Percentiles rank a stretch among this genome's conserved stretches.
phyloP scores from a whole-genome alignment of 2,113 vertebrate species.

The Saguinus midas region DNA sequence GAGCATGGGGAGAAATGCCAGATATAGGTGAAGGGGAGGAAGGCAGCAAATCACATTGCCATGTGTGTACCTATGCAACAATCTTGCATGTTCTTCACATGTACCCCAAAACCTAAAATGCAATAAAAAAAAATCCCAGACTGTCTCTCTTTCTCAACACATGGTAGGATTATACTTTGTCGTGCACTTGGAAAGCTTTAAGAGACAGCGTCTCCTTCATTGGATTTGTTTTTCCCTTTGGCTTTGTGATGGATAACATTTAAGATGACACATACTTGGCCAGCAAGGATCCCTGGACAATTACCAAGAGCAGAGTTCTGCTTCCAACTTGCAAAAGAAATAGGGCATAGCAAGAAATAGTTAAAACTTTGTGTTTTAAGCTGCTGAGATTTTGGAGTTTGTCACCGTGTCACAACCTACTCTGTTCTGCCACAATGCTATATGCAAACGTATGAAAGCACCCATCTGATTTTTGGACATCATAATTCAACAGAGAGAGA shows the following conservation, averaged over 20 bases:
- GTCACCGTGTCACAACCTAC: neutral
- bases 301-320: neutral
- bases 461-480: neutral
- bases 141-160: neutral
- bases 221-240: neutral
- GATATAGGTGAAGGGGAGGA: no score
- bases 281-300: neutral
- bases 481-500: neutral
- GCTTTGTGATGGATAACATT: neutral
- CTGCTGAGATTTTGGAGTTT: neutral
- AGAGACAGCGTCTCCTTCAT: neutral
- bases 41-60: no score
- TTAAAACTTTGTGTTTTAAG: neutral
- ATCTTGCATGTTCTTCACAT: no score
- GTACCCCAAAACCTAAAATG: no score
- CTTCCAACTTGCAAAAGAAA: slow-evolving; percentile 31
- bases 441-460: neutral
- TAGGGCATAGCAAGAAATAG: neutral
- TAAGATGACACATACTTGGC: neutral
- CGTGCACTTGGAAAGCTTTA: neutral
- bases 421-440: neutral
- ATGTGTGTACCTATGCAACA: no score
- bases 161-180: neutral
- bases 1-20: no score
- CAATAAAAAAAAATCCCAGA: neutral